Base-by-base conservation (phyloP, 2,113 vertebrate genomes). In the Aleadryas rufinucha region DNA sequence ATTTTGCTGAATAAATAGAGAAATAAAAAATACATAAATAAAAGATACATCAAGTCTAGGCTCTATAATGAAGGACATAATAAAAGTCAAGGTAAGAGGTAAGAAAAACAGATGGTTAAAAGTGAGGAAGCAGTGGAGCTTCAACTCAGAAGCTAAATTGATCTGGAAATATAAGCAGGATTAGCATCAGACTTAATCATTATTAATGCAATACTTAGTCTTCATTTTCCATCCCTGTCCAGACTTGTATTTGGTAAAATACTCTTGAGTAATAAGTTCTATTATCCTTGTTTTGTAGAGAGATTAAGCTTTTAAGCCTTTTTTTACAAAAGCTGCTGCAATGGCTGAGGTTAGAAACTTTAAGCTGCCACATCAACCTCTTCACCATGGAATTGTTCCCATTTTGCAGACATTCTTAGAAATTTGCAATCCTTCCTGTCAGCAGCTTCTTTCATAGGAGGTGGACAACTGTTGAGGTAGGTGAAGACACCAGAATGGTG, bases 111-210 rank as follows among this genome's bases (percentile, higher is more conserved):
- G 22, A 54, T 30, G 27, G 28, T 75, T 85, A 52, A 85, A 88
- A 64, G 23, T 1, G 1, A 52, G 30, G 42, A 59, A 90, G 47
- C 22, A 63, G 56, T 19, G 41, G 24, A 86, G 6, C 42, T 81
- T 89, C 22, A 7, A 71, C 52, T 60, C 69, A 86, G 74, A 60
- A 81, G 13, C 39, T 78, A 70, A 2, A 0, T 39, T 81, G 76
- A 70, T 87, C n/a, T 60, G 61, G 70, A 95, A 92, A 91, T 82
- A 76, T 33, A 84, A 89, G 49, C 17, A 87, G 84, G 77, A 89
- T 91, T 87, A 94, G 21, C 42, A 79, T 72, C 56, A 61, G 33
- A 18, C 33, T 93, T 89, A 75, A 91, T 84, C n/a, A 68, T 79
- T 92, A 77, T 54, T 89, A 84, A 75, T 75, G 64, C 31, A 93